A percentile compares a stretch with the other conserved stretches of the same genome.
Conservation (phyloP, 53 echinoderm and acorn worm species). For the Holothuria scabra region DNA sequence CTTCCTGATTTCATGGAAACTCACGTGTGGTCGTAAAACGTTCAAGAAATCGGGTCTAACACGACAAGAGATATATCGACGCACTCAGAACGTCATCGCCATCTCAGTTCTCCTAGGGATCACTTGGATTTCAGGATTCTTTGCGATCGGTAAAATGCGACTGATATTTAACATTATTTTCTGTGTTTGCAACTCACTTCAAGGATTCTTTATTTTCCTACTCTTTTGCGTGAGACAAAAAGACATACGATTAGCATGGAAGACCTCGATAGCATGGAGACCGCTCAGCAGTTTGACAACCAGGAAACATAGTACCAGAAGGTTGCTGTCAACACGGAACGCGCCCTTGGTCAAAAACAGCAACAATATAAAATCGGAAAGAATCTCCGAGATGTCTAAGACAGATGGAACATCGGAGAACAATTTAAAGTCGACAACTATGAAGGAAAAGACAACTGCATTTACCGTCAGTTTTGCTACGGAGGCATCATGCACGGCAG, state of each 20-base stretch:
- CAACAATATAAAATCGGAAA: too few species aligned
- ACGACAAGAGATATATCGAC: constrained; percentile 39
- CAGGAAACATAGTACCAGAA: not conserved
- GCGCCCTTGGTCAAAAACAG: too few species aligned
- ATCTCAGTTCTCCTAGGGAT: constrained; percentile 73
- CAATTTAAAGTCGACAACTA: too few species aligned
- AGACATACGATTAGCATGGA: constrained; percentile 63
- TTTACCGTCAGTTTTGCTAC: too few species aligned
- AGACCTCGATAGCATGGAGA: constrained; percentile 13
- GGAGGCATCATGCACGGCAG: too few species aligned
- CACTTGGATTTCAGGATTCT: constrained; percentile 83
- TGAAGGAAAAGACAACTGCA: too few species aligned
- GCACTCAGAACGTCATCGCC: constrained; percentile 73
- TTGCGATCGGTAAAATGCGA: constrained; percentile 57
- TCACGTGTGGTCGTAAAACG: constrained; percentile 40
- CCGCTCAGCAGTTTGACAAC: not conserved
- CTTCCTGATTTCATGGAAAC: constrained; percentile 40
- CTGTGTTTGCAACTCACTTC: constrained; percentile 77
- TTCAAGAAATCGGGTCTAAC: not conserved
- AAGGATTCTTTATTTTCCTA: constrained; percentile 82
- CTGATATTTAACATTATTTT: constrained; percentile 75
- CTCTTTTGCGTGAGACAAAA: constrained; percentile 76
- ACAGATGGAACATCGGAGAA: too few species aligned
- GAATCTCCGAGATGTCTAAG: too few species aligned
- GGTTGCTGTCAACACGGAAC: too few species aligned